These are phyloP conservation scores for Scolanthus callimorphus DNA, from an alignment of 92 coral and sea anemone genomes.

Conservation along the genomic window DNA sequence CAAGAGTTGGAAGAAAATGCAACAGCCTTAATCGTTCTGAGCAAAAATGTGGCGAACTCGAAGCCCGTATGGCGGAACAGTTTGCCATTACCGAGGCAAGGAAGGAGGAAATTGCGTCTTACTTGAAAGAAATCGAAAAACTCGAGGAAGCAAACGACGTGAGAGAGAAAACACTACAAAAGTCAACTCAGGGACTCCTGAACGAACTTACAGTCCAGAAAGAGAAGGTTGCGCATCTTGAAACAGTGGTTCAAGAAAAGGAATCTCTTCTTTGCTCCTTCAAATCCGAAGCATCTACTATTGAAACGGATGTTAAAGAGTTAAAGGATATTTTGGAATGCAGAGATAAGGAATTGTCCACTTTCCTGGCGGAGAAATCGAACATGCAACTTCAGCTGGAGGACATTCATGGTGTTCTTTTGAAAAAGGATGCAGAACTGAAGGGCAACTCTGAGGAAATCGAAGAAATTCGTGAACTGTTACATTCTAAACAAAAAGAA, in stretches of 20 bases:
- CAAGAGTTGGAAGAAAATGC: conserved; percentile 22
- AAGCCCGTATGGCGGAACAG: conserved; percentile 40
- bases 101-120: conserved; percentile 37
- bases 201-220: conserved; percentile 17
- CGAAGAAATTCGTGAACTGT: conserved; percentile 12
- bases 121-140: conserved; percentile 34
- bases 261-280: conserved; percentile 15
- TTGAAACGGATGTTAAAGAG: conserved; percentile 1
- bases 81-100: conserved; percentile 21
- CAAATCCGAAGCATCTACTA: conserved; percentile 7
- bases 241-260: conserved; percentile 17
- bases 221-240: conserved; percentile 20
- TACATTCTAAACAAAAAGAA: conserved; percentile 20
- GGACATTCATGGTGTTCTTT: not conserved
- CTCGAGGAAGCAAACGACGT: conserved; percentile 18
- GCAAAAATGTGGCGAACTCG: conserved; percentile 14
- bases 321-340: conserved; percentile 1
- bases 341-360: conserved; percentile 19
- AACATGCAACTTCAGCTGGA: conserved; percentile 11
- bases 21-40: conserved; percentile 13
- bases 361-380: conserved; percentile 12
- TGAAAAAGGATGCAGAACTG: conserved; percentile 6
- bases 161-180: conserved; percentile 4
- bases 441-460: conserved; percentile 7
- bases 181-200: conserved; percentile 11